phyloP scores from a whole-genome alignment of 2,113 vertebrate genomes.

The Daboia siamensis region DNA sequence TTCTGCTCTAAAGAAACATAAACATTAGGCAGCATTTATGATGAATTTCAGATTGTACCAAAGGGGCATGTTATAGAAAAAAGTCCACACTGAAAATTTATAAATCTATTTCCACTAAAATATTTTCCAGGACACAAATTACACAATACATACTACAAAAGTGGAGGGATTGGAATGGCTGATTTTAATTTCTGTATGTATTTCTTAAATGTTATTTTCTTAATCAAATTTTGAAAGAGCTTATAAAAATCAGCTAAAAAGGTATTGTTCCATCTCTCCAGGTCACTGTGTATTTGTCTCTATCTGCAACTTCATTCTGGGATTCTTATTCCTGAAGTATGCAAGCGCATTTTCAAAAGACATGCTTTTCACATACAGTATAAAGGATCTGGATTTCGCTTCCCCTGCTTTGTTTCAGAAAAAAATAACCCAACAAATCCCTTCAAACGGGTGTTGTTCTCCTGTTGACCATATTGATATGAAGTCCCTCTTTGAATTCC shows the following conservation, averaged over 20 bases:
- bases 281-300: conserved; percentile 41
- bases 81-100: conserved; percentile 52
- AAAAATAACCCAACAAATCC: background rate
- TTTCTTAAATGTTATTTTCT: conserved; percentile 50
- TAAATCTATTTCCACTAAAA: conserved; percentile 54
- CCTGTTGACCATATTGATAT: conserved; percentile 81
- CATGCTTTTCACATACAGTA: conserved; percentile 26
- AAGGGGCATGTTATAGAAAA: conserved; percentile 41
- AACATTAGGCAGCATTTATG: conserved; percentile 9
- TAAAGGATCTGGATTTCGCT: conserved; percentile 41
- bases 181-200: conserved; percentile 23
- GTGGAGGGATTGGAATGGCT: conserved; percentile 51
- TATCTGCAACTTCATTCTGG: conserved; percentile 39
- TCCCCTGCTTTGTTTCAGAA: background rate
- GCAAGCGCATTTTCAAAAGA: conserved; percentile 51
- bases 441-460: conserved; percentile 95
- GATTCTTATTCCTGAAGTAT: conserved; percentile 51
- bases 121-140: conserved; percentile 45
- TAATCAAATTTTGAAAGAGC: conserved; percentile 61
- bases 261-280: conserved; percentile 38
- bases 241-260: conserved; percentile 61
- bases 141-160: conserved; percentile 54
- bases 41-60: conserved; percentile 49
- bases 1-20: conserved; percentile 39
- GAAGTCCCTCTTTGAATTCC: conserved; percentile 87